These are phyloP conservation scores for Danio tinwini DNA, from an alignment of 2,797 vertebrate genomes.

Conservation along the genomic window DNA sequence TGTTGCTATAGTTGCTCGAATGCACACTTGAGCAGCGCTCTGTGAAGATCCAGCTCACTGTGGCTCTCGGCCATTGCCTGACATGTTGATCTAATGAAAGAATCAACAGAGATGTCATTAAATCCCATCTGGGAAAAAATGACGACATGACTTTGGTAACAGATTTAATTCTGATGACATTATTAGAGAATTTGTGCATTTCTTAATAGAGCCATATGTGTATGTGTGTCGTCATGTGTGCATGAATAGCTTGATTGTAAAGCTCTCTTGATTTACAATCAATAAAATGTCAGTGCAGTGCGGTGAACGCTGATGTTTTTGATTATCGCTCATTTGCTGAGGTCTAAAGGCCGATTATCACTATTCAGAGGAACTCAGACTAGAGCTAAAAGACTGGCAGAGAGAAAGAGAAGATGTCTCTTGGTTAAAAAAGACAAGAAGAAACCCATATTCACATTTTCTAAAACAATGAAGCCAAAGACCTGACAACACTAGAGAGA, in stretches of 20 bases:
- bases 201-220: background rate
- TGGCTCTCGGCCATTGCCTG: constrained; percentile 5
- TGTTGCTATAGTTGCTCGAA: background rate
- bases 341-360: constrained; percentile 66
- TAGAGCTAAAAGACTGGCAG: constrained; percentile 40
- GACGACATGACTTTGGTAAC: constrained; percentile 55
- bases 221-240: constrained; percentile 35
- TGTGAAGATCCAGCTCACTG: background rate
- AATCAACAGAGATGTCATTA: constrained; percentile 61
- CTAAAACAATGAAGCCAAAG: constrained; percentile 11
- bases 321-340: constrained; percentile 75
- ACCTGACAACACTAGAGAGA: constrained; percentile 19
- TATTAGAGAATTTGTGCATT: constrained; percentile 9
- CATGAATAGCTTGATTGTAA: constrained; percentile 71
- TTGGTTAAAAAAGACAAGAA: constrained; percentile 59
- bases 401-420: constrained; percentile 63
- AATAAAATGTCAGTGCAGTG: constrained; percentile 72
- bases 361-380: constrained; percentile 53
- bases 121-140: constrained; percentile 60
- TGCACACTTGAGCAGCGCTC: constrained; percentile 18
- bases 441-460: constrained; percentile 27
- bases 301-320: constrained; percentile 76
- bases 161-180: constrained; percentile 28
- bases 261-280: constrained; percentile 77
- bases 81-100: constrained; percentile 63